Evolutionary conservation across 1,140 invertebrate genomes (phyloP), one percentile per base, ranked within the genome.

Genomic region (Achatina immaculata): DNA sequence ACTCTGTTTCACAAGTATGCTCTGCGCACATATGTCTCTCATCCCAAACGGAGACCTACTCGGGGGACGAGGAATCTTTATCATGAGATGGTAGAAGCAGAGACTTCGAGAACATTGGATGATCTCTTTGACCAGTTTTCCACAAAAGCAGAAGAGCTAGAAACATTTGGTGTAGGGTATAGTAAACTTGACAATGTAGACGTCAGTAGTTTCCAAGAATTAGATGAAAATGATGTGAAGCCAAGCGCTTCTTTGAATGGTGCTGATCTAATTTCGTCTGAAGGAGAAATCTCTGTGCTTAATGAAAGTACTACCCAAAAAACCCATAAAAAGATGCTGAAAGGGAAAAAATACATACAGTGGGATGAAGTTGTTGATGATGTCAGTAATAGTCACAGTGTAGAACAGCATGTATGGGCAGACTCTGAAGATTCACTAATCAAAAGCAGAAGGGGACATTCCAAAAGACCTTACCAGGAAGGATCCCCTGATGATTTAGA

Each of bases 1-100:
- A 40, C 51, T 40, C 11, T 76, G 40, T 76, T 76, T 65, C 74
- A 76, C 24, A 76, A 76, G 36, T 76, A 76, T 43, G 48, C 74
- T n/a, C 16, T 76, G 51, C 74, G 74, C 1, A 62, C 55, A 62
- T 40, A 38, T 62, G 40, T 76, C 6, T 76, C 74, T n/a, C 55
- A 76, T n/a, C 48, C 74, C n/a, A 73, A 36, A 9, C 24, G 11
- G 0, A 76, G 24, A 43, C 48, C 3, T 36, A 62, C 28, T 31
- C 42, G 1, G 9, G 42, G 31, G 28, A 74, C 11, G 3, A 76
- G 24, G 55, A 36, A 7, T 11, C 16, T 62, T 16, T 40, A 19
- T 36, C 31, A 31, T 21, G 51, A 21, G 51, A 24, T 31, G 11
- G 36, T 21, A 48, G 16, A 19, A 28, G 6, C 3, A 76, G 34